Percentiles rank a stretch among this genome's conserved stretches.
These are phyloP conservation scores for Hypotaenidia philippensis DNA, from an alignment of 2,797 vertebrate species.

Conservation along the genomic window DNA sequence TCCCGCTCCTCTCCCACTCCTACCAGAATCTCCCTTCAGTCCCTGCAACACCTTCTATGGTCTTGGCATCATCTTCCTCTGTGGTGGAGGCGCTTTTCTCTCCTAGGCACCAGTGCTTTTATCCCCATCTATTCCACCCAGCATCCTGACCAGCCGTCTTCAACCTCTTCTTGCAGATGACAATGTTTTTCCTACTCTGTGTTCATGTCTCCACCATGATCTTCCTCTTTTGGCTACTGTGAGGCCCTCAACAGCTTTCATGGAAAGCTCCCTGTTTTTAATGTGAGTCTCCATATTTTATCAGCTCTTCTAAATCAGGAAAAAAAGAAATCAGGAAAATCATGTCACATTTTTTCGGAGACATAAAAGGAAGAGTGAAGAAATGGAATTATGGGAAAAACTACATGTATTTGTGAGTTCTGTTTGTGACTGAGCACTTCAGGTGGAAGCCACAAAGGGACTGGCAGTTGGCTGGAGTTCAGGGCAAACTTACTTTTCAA, in stretches of 20 bases:
- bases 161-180: neutral
- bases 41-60: neutral
- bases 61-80: neutral
- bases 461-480: neutral
- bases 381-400: neutral
- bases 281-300: neutral
- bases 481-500: conserved; percentile 34
- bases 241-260: neutral
- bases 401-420: neutral
- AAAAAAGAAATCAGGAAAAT: neutral
- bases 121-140: neutral
- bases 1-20: rapidly evolving
- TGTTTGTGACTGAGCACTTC: neutral
- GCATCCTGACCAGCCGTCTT: neutral
- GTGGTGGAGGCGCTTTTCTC: neutral
- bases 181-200: rapidly evolving
- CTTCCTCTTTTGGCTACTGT: neutral
- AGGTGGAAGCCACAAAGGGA: neutral
- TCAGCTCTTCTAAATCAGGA: neutral
- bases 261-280: neutral
- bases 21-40: neutral
- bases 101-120: neutral
- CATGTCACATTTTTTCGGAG: neutral
- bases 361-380: neutral
- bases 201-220: neutral